phyloP scores from a whole-genome alignment of 35 echinoderm and acorn worm species.

The Ophioderma brevispina region DNA sequence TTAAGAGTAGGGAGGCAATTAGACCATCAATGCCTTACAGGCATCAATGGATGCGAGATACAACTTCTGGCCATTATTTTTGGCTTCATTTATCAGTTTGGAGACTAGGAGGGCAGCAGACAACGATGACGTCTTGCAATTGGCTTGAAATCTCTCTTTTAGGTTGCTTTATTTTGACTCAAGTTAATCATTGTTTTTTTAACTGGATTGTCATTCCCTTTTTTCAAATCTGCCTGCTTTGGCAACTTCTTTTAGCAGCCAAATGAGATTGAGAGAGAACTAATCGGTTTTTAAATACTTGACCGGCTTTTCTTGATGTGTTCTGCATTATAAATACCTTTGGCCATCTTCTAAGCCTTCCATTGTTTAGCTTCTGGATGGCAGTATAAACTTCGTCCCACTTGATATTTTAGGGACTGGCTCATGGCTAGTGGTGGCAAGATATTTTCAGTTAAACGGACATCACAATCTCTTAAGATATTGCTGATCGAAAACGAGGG shows the following conservation, averaged over 20 bases:
- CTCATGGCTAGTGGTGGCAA: no score
- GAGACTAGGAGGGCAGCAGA: neutral
- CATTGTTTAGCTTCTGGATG: no score
- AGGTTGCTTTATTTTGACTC: neutral
- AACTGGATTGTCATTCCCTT: neutral
- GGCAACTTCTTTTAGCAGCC: neutral
- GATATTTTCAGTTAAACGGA: neutral
- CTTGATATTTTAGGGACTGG: no score
- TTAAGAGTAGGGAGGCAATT: neutral
- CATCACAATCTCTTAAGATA: neutral
- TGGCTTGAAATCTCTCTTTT: neutral
- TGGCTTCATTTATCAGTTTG: neutral
- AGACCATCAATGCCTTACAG: neutral
- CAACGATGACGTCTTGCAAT: neutral
- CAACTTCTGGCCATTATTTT: neutral
- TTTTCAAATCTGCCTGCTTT: neutral
- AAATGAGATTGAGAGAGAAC: neutral
- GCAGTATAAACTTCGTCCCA: no score
- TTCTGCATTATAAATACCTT: no score
- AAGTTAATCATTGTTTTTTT: neutral
- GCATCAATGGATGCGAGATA: neutral
- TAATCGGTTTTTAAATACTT: neutral
- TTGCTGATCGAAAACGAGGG: neutral
- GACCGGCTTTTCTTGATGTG: conserved; percentile 5
- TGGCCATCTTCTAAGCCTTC: neutral